Evolutionary conservation across 2,888 invertebrate species (phyloP).

Genomic region (Andrena trimmerana): DNA sequence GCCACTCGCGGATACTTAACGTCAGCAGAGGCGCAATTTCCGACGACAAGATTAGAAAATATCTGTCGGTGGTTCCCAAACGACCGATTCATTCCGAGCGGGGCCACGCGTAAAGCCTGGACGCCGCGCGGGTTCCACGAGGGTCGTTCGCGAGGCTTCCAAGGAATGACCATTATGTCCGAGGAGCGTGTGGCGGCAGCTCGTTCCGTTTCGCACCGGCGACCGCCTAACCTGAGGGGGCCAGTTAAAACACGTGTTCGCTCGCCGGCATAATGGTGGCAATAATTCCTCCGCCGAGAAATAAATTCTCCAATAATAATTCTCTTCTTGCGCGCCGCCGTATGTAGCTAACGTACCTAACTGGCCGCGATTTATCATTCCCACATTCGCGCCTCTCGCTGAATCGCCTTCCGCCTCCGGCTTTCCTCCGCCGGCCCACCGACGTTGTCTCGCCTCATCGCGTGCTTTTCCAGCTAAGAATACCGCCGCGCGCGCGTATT

Average conservation of each 20-base stretch:
- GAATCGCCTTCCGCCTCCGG: constrained; percentile 59
- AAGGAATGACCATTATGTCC: constrained; percentile 70
- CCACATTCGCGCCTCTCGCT: constrained; percentile 75
- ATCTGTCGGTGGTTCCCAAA: constrained; percentile 12
- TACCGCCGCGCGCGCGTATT: not conserved
- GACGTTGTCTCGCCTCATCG: not conserved
- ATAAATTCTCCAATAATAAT: constrained; percentile 84
- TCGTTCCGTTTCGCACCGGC: constrained; percentile 47
- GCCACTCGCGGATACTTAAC: constrained; percentile 31
- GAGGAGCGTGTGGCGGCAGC: constrained; percentile 49
- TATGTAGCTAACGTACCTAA: constrained; percentile 83
- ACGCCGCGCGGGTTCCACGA: constrained; percentile 3
- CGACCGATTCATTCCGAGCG: constrained; percentile 25
- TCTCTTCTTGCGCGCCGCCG: constrained; percentile 76
- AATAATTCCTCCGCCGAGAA: constrained; percentile 80
- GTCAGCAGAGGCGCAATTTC: constrained; percentile 23
- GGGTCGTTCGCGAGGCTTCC: constrained; percentile 50
- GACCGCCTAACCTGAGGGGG: constrained; percentile 68
- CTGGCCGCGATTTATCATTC: constrained; percentile 83
- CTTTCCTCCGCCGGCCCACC: constrained; percentile 27
- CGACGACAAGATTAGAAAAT: constrained; percentile 39
- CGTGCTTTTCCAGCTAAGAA: constrained; percentile 2
- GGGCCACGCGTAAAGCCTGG: constrained; percentile 7
- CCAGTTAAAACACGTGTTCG: constrained; percentile 81
- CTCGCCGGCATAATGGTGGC: constrained; percentile 80